Evolutionary conservation across 1,140 invertebrate species (phyloP), one percentile per base, ranked within the genome.

Genomic region (Arion vulgaris): DNA sequence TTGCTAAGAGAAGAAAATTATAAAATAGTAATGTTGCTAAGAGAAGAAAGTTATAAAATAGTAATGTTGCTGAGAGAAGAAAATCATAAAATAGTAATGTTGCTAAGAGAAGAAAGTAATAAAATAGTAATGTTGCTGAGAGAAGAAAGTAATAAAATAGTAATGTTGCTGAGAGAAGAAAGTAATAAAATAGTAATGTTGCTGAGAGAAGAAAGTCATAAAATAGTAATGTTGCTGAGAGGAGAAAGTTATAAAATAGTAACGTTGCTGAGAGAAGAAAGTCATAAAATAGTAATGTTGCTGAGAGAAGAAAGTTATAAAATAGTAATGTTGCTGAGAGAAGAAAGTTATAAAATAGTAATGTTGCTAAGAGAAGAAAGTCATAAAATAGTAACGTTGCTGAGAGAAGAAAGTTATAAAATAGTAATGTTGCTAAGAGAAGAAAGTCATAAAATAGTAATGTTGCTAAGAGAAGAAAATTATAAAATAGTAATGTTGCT

Each of bases 71-170:
- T 11, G 4, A 71, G 15, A 71, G 4, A 17, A n/a, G n/a, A n/a
- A n/a, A n/a, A n/a, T n/a, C n/a, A 92, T 71, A 85, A 71, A 82
- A 36, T 4, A 34, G 4, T 23, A 34, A 36, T 71, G n/a, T 39
- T 9, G 32, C 13, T 11, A 23, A 71, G 15, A 71, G 4, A 17
- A n/a, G n/a, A n/a, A n/a, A n/a, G n/a, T n/a, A 92, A 92, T 71
- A 85, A 71, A 82, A 36, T 4, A 34, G 4, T 23, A 34, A 36
- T 71, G n/a, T 39, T 9, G 32, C 13, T 11, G 4, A 71, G 15
- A 71, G 4, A 17, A n/a, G n/a, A n/a, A n/a, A n/a, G n/a, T n/a
- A 92, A 92, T 71, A 85, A 71, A 82, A 36, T 4, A 34, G 4
- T 23, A 34, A 36, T 71, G n/a, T 39, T 9, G 32, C 13, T 11